Percentiles rank a stretch among this genome's conserved stretches.
Conservation (phyloP, 1,140 invertebrate species). For the Adoxophyes honmai region DNA sequence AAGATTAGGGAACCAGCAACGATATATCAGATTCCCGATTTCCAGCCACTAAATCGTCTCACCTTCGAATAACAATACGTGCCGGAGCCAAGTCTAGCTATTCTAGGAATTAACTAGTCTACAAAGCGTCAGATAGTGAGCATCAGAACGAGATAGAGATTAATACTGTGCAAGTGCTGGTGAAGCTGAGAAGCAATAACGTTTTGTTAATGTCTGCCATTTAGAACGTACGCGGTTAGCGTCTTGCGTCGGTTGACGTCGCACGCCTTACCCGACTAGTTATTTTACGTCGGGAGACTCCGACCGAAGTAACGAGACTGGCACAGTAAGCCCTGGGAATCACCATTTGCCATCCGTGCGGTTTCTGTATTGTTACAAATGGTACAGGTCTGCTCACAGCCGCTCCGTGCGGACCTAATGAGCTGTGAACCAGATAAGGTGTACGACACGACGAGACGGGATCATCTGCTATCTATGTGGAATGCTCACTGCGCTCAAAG, state of each 20-base stretch:
- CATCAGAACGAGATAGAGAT: slow-evolving; percentile 60
- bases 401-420: slow-evolving; percentile 67
- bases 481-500: slow-evolving; percentile 43
- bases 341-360: slow-evolving; percentile 55
- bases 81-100: slow-evolving; percentile 24
- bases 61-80: slow-evolving; percentile 13
- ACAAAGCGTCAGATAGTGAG: slow-evolving; percentile 39
- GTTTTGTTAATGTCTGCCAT: slow-evolving; percentile 67
- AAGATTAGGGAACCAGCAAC: no score
- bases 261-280: slow-evolving; percentile 42
- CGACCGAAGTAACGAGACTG: slow-evolving; percentile 49
- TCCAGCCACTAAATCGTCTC: not conserved
- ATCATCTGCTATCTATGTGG: slow-evolving; percentile 59
- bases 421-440: slow-evolving; percentile 76
- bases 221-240: slow-evolving; percentile 59
- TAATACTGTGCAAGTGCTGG: slow-evolving; percentile 62
- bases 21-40: not conserved
- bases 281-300: slow-evolving; percentile 46
- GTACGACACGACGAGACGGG: slow-evolving; percentile 52
- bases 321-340: slow-evolving; percentile 52
- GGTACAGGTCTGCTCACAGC: slow-evolving; percentile 62
- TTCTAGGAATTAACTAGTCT: slow-evolving; percentile 49
- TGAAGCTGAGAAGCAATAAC: slow-evolving; percentile 64
- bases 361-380: slow-evolving; percentile 73
- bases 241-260: slow-evolving; percentile 50